Evolutionary conservation across 2,113 vertebrate genomes (phyloP).

Genomic region (Bufo gargarizans): DNA sequence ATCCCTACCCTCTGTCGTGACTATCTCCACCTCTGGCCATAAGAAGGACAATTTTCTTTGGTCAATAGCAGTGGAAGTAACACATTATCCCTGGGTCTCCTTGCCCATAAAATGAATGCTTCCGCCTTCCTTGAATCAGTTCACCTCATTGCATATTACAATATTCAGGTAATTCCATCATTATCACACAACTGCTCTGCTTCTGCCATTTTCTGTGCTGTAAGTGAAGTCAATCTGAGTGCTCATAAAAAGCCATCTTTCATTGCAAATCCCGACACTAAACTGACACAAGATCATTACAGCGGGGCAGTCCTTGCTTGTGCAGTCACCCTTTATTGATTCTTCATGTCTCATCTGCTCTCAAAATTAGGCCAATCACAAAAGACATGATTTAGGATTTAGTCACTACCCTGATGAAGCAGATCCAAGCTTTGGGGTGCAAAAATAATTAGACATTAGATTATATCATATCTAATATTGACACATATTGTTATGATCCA

Average conservation of each 20-base stretch:
- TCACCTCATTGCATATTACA: neutral
- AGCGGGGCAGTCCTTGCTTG: neutral
- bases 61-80: neutral
- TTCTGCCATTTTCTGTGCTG: neutral
- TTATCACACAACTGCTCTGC: neutral
- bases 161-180: neutral
- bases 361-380: neutral
- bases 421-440: too few relatives aligned
- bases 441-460: too few relatives aligned
- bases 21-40: neutral
- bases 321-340: neutral
- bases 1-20: too few relatives aligned
- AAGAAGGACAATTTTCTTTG: neutral
- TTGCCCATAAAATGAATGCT: neutral
- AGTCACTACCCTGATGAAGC: too few relatives aligned
- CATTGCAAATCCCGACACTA: neutral
- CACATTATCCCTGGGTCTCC: neutral
- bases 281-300: slow-evolving; percentile 10
- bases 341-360: neutral
- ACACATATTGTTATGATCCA: too few relatives aligned
- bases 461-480: too few relatives aligned
- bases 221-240: slow-evolving; percentile 6
- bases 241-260: neutral
- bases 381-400: neutral
- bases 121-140: neutral